Conservation (phyloP, 2,888 invertebrate genomes). For the Drosophila setosimentum region DNA sequence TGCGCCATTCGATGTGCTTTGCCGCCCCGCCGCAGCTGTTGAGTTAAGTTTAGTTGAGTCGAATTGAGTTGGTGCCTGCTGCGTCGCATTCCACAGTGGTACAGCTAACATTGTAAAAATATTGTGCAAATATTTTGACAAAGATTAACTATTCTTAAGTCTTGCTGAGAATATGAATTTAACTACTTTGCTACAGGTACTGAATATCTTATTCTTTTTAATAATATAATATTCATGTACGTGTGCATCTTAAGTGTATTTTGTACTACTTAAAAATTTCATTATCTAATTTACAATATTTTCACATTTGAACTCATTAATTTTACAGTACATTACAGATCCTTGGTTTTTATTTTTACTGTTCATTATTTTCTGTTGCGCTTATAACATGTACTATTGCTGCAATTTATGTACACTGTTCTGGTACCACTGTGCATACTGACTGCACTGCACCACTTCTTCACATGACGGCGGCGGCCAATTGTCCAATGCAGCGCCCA, state of each 20-base stretch:
- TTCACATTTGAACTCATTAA: neutral
- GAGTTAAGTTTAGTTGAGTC: slow-evolving; percentile 47
- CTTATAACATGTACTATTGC: neutral
- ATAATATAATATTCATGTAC: neutral
- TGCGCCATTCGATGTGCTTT: slow-evolving; percentile 55
- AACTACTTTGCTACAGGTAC: neutral
- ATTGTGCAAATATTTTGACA: neutral
- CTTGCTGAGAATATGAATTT: neutral
- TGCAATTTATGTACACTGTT: neutral
- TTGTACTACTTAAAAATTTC: neutral
- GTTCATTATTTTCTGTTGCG: neutral
- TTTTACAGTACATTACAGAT: neutral
- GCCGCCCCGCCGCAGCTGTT: slow-evolving; percentile 40
- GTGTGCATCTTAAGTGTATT: neutral
- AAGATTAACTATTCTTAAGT: neutral
- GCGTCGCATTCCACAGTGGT: slow-evolving; percentile 46
- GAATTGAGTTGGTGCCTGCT: slow-evolving; percentile 54
- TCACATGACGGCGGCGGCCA: slow-evolving; percentile 69
- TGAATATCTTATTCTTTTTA: too few species aligned
- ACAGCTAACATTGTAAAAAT: neutral
- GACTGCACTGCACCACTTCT: slow-evolving; percentile 49
- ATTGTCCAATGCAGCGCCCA: slow-evolving; percentile 72
- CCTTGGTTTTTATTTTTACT: neutral
- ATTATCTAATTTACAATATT: neutral
- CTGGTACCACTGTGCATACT: slow-evolving; percentile 41